These are phyloP conservation scores for Bombus soroeensis DNA, from an alignment of 1,140 invertebrate species.

Conservation along the genomic window DNA sequence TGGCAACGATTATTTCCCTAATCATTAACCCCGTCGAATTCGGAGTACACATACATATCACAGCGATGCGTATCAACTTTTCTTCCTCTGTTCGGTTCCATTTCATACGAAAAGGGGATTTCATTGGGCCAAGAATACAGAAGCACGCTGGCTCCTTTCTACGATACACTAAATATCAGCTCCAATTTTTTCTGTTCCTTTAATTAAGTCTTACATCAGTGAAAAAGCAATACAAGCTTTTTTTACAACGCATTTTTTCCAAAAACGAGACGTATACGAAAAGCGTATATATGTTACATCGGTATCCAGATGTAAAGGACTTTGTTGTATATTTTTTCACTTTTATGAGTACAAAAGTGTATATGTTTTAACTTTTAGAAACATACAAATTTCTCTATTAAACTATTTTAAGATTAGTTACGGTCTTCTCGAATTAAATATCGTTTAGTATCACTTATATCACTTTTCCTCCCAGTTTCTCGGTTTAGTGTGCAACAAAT, in stretches of 20 bases:
- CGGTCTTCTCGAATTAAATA: neutral
- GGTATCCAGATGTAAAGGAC: too few relatives aligned
- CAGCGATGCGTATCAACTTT: constrained; percentile 9
- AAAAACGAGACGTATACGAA: too few relatives aligned
- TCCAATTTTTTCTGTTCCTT: too few relatives aligned
- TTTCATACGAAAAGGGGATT: neutral
- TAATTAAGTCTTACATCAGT: too few relatives aligned
- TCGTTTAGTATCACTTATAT: too few relatives aligned
- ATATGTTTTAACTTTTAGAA: neutral
- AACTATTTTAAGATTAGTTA: neutral
- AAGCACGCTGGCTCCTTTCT: neutral
- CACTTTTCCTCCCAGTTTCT: too few relatives aligned
- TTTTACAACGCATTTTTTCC: too few relatives aligned
- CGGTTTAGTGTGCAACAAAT: too few relatives aligned
- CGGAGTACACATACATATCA: neutral
- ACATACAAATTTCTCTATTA: neutral
- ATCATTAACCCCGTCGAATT: neutral
- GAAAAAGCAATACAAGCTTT: too few relatives aligned
- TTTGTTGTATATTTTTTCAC: too few relatives aligned
- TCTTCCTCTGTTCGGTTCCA: constrained; percentile 6
- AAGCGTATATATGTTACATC: too few relatives aligned
- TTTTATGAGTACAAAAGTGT: neutral
- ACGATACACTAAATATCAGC: too few relatives aligned
- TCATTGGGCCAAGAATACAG: neutral
- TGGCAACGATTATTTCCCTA: constrained; percentile 21